Evolutionary conservation across 23 tunicate genomes (phyloP), one percentile per base, ranked within the genome.

Genomic region (Botrylloides violaceus): DNA sequence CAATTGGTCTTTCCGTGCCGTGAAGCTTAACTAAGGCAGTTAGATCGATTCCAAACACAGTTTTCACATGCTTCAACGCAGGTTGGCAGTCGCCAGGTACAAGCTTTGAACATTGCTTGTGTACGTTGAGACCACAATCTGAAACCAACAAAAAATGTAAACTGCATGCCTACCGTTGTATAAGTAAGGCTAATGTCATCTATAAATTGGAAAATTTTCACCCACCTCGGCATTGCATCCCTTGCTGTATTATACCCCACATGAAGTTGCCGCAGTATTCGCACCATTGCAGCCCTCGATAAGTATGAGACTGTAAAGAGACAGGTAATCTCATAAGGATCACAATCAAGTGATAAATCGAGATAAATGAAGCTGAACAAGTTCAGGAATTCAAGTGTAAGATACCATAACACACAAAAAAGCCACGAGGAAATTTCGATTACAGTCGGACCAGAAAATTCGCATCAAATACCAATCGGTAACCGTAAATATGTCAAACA

Each of bases 221-320:
- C 43, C 0, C 57, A 88, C 96, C 96, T 31, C 56, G 35, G 47
- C 98, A 92, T 77, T 92, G 92, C 57, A 92, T 75, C 27, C 98
- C 98, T 66, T 92, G 98, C 48, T 85, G 92, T 23, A 92, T 84
- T 23, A 84, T 65, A 36, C 98, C 98, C 98, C 98, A 92, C 98
- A 92, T 92, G 56, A 84, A 92, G 68, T 92, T 85, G 22, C 98
- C 98, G 56, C 98, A 92, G 72, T 92, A 92, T 71, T 84, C 92
- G 72, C 98, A 92, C 96, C 96, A 88, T 71, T 88, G 96, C 21
- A 82, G 58, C 1, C 94, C 94, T 66, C 83, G 75, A 78, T 88
- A 88, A 3, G 96, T 82, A 30, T 88, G 96, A 55, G 84, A 73
- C 96, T 88, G 65, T 47, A 73, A 56, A 88, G 33, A 49, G 24